phyloP scores from a whole-genome alignment of 1,140 invertebrate genomes.

The Pseudoatta argentina region DNA sequence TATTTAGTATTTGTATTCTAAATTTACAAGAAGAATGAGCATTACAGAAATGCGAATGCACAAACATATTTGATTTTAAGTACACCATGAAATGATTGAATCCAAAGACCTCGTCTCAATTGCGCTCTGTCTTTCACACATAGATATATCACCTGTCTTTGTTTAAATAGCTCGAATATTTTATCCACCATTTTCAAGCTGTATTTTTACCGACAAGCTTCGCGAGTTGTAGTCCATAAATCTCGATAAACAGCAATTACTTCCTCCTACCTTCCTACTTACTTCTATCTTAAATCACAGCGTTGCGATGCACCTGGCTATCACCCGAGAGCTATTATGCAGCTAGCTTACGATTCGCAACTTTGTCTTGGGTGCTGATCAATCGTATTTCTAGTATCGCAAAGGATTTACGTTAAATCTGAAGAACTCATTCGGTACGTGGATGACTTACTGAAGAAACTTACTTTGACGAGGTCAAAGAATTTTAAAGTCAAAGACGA shows the following conservation, averaged over 20 bases:
- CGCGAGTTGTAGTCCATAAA: conserved; percentile 45
- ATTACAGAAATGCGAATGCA: not conserved
- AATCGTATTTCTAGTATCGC: not conserved
- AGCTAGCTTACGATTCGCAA: conserved; percentile 33
- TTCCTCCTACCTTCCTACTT: conserved; percentile 15
- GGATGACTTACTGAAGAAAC: conserved; percentile 3
- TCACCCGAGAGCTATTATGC: conserved; percentile 38
- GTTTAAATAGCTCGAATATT: conserved; percentile 11
- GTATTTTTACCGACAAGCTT: conserved; percentile 39
- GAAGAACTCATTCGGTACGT: conserved; percentile 6
- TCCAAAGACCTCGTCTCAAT: conserved; percentile 20
- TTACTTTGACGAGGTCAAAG: conserved; percentile 21
- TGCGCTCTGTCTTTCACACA: not conserved
- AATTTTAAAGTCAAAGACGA: conserved; percentile 42
- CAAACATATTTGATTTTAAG: conserved; percentile 11
- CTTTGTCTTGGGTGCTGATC: conserved; percentile 10
- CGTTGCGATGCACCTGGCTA: conserved; percentile 39
- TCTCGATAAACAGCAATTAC: conserved; percentile 54
- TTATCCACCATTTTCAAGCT: conserved; percentile 31
- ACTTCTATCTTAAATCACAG: conserved; percentile 47
- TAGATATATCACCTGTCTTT: not conserved
- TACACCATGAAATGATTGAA: not conserved
- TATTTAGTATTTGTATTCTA: not conserved
- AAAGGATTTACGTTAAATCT: not conserved
- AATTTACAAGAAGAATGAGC: not conserved